Evolutionary conservation across 2,113 vertebrate genomes (phyloP).

Genomic region (Gymnobelideus leadbeateri): DNA sequence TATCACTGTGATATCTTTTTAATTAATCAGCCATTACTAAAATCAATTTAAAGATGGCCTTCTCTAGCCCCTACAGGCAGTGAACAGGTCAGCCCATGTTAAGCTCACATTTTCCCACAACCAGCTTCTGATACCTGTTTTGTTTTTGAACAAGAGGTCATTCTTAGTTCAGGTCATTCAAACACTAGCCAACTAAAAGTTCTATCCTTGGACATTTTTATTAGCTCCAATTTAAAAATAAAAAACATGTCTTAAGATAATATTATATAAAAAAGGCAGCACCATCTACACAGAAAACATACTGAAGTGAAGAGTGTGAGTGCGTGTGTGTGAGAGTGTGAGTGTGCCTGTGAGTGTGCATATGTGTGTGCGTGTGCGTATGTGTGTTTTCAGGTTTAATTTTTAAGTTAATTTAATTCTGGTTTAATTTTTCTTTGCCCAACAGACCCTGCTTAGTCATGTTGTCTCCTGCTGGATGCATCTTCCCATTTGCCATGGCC

Average conservation of each 20-base stretch:
- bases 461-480: background rate
- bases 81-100: background rate
- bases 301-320: background rate
- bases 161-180: background rate
- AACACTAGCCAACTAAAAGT: background rate
- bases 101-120: constrained; percentile 38
- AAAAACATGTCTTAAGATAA: background rate
- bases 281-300: background rate
- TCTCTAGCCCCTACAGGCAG: constrained; percentile 2
- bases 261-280: background rate
- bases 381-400: background rate
- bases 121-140: constrained; percentile 32
- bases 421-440: background rate
- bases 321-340: background rate
- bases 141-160: background rate
- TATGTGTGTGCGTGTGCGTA: background rate
- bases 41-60: constrained; percentile 36
- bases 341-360: too few relatives aligned
- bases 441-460: background rate
- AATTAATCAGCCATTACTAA: constrained; percentile 58
- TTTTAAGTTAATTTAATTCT: background rate
- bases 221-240: background rate
- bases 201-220: constrained; percentile 9
- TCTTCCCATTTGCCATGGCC: background rate
- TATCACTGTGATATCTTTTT: constrained; percentile 27